Evolutionary conservation across 1,140 invertebrate genomes (phyloP).

Genomic region (Brachionus rubens): DNA sequence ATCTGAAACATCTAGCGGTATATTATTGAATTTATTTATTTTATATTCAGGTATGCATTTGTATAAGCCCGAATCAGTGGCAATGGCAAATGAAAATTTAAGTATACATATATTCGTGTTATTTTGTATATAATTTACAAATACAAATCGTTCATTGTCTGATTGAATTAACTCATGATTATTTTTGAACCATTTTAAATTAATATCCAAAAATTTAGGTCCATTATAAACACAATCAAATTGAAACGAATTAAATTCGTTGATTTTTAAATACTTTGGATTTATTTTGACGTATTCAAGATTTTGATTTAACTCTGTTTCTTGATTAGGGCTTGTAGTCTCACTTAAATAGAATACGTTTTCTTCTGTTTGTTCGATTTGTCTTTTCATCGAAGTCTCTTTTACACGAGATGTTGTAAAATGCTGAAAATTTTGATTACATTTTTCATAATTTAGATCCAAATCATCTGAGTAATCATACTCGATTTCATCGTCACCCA

Average conservation of each 20-base stretch:
- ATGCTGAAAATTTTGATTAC: background rate
- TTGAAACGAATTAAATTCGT: background rate
- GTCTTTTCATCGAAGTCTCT: background rate
- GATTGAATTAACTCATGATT: background rate
- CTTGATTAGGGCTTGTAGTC: too few relatives aligned
- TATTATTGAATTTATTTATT: too few relatives aligned
- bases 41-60: background rate
- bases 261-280: background rate
- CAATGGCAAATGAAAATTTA: slow-evolving; percentile 1
- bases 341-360: background rate
- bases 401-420: background rate
- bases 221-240: slow-evolving; percentile 17
- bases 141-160: background rate
- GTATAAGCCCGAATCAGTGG: background rate
- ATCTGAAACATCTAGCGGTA: background rate
- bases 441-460: background rate
- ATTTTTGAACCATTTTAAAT: slow-evolving; percentile 2
- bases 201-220: slow-evolving; percentile 1
- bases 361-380: background rate
- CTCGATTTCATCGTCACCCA: background rate
- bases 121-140: background rate
- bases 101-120: background rate
- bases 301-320: background rate
- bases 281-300: background rate
- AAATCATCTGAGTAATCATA: background rate